Base-by-base conservation (phyloP, 2,888 invertebrate genomes). In the Stenodera caucasica region DNA sequence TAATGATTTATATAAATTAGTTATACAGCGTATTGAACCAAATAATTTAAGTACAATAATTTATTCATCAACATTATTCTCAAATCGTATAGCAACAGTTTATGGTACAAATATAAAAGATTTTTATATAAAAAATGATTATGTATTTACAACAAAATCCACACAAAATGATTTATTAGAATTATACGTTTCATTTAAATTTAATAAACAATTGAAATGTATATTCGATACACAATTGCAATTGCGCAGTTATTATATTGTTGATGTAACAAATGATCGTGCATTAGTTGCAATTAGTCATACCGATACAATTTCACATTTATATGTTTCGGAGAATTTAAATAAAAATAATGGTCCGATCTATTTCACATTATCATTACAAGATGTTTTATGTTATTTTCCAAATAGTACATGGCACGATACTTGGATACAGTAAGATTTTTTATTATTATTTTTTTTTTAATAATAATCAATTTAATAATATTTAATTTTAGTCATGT, bases 241-340 rank as follows among this genome's bases (percentile, higher is more conserved):
- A 58, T 79, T 82, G 29, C 80, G 81, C 72, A 90, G 90, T 76
- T 94, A 90, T 78, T 91, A 91, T 77, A 87, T 96, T 53, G 91
- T 90, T 0, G 95, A 96, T 77, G 91, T 94, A 12, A 88, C 91
- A 0, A 90, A 90, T 70, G 88, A 88, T 71, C 85, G 90, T 80
- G 86, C 92, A 65, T 88, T 96, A 76, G 86, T 94, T 65, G 91
- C 92, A 71, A 91, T 91, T 55, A 89, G 90, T 77, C 93, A 94
- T 79, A 86, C 87, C 0, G 87, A 89, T 63, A 85, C 85, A 12
- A 77, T 86, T 21, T 88, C 91, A 3, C 88, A 94, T 78, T 83
- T 96, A 58, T 96, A 94, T 74, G 89, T 94, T 54, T 93, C 94
- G 0, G 91, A 90, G 76, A 84, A 88, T 58, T 67, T 80, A 45